Percentiles rank a stretch among this genome's conserved stretches.
These are phyloP conservation scores for Brienomyrus brachyistius DNA, from an alignment of 2,113 vertebrate genomes.

Conservation along the genomic window DNA sequence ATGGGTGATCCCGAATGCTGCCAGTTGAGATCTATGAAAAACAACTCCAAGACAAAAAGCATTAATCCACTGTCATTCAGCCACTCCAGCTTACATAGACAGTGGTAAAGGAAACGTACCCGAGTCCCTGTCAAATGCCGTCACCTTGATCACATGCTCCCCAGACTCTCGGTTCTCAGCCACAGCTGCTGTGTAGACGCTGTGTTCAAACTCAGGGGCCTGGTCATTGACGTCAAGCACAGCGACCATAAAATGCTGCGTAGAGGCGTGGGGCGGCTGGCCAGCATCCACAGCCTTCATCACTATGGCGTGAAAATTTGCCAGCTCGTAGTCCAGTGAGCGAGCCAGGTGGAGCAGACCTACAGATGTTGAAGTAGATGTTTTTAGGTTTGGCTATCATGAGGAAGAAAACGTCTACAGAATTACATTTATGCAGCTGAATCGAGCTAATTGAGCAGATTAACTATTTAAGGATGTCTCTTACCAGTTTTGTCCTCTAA, in stretches of 20 bases:
- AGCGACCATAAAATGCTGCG: constrained; percentile 69
- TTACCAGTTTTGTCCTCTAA: constrained; percentile 78
- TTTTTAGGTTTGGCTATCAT: neutral
- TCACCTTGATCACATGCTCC: constrained; percentile 63
- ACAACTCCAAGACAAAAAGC: neutral
- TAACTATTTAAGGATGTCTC: neutral
- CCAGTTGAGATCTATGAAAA: neutral
- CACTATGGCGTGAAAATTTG: constrained; percentile 59
- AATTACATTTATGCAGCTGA: neutral
- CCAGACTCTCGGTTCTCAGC: constrained; percentile 73
- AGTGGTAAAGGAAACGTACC: constrained; percentile 52
- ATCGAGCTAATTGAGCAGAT: neutral
- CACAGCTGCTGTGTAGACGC: constrained; percentile 62
- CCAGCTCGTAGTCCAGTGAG: constrained; percentile 70
- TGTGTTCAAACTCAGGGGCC: constrained; percentile 62
- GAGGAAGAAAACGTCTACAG: neutral
- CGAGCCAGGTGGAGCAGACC: constrained; percentile 67
- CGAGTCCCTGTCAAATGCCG: constrained; percentile 74
- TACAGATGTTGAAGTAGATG: constrained; percentile 40
- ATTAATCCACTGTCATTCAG: neutral
- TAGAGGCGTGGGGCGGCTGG: constrained; percentile 65
- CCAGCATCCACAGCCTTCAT: constrained; percentile 69
- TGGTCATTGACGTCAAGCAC: constrained; percentile 82
- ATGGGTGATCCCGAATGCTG: neutral
- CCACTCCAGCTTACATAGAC: neutral